A percentile compares a stretch with the other conserved stretches of the same genome.
phyloP scores from a whole-genome alignment of 2,888 invertebrate genomes.

The Encarsia formosa region DNA sequence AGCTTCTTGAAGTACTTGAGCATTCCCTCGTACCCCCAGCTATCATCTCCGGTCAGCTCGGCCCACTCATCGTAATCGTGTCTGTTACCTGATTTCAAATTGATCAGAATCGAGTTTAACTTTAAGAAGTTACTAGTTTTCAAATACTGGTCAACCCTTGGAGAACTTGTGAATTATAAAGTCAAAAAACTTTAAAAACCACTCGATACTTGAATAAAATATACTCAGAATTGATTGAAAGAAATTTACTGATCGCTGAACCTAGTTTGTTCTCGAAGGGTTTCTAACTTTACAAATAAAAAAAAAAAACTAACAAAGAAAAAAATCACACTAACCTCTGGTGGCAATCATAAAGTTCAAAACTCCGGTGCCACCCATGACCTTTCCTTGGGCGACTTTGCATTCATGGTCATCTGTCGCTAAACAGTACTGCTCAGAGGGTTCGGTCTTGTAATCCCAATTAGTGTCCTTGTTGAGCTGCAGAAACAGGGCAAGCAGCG shows the following conservation, averaged over 20 bases:
- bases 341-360: constrained; percentile 6
- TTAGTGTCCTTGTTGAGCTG: constrained; percentile 2
- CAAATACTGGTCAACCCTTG: too few relatives aligned
- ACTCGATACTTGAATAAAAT: too few relatives aligned
- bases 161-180: too few relatives aligned
- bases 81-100: constrained; percentile 2
- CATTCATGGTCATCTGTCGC: background rate
- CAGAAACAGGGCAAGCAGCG: background rate
- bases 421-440: background rate
- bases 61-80: constrained; percentile 7
- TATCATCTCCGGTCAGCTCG: constrained; percentile 43
- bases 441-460: constrained; percentile 5
- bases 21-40: constrained; percentile 52
- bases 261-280: too few relatives aligned
- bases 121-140: too few relatives aligned
- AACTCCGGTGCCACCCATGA: constrained; percentile 3
- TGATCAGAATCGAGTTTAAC: too few relatives aligned
- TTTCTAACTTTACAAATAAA: too few relatives aligned
- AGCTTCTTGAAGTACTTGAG: constrained; percentile 3
- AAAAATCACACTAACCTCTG: constrained; percentile 2
- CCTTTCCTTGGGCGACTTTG: background rate
- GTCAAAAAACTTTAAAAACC: too few relatives aligned
- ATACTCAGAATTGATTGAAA: too few relatives aligned
- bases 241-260: too few relatives aligned
- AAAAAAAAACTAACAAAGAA: too few relatives aligned